These are phyloP conservation scores for Thalassoma bifasciatum DNA, from an alignment of 2,113 vertebrate genomes.

Conservation along the genomic window DNA sequence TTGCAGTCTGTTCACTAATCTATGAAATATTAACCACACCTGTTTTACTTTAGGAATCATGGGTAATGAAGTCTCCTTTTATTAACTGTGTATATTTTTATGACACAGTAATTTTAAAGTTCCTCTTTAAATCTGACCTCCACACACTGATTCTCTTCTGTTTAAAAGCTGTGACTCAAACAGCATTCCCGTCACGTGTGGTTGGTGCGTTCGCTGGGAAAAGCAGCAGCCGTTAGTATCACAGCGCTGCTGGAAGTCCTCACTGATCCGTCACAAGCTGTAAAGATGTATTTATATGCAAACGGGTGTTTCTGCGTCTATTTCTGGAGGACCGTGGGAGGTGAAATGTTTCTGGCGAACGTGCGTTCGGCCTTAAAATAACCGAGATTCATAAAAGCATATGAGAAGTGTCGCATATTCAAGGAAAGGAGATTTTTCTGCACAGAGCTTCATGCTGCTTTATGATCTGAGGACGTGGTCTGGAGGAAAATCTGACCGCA, in stretches of 20 bases:
- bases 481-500: constrained; percentile 3
- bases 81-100: too few relatives aligned
- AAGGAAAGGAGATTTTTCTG: neutral
- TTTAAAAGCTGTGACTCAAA: too few relatives aligned
- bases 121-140: too few relatives aligned
- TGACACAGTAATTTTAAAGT: too few relatives aligned
- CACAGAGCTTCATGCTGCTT: neutral
- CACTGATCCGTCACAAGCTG: neutral
- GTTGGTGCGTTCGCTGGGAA: neutral
- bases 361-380: neutral
- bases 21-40: too few relatives aligned
- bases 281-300: neutral
- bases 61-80: too few relatives aligned
- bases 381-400: neutral
- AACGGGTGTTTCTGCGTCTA: neutral
- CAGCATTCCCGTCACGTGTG: too few relatives aligned
- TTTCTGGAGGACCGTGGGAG: neutral
- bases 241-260: neutral
- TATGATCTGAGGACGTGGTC: neutral
- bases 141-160: too few relatives aligned
- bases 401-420: neutral
- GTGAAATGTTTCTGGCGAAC: neutral
- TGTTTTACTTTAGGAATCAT: too few relatives aligned
- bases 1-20: too few relatives aligned
- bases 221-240: neutral